phyloP scores from a whole-genome alignment of 2,113 vertebrate genomes.

The Plestiodon gilberti region DNA sequence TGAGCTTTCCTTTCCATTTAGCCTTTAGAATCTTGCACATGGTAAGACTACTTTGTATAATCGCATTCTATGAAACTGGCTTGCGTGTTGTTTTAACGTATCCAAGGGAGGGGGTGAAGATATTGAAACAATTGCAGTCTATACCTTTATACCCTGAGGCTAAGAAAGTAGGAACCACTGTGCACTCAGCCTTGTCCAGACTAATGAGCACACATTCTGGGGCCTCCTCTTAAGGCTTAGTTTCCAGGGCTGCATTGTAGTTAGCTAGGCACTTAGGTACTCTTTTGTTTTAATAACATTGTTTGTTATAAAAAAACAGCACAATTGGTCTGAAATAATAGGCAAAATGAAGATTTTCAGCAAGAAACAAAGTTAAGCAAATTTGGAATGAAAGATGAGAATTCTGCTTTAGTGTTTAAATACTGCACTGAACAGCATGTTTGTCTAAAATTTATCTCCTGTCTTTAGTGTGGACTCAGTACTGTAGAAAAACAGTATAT shows the following conservation, averaged over 20 bases:
- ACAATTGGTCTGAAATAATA: conserved; percentile 3
- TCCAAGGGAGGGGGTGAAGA: neutral
- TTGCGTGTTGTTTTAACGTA: conserved; percentile 26
- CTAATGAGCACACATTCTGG: conserved; percentile 5
- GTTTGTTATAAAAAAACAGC: neutral
- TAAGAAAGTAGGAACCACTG: conserved; percentile 5
- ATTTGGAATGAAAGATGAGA: neutral
- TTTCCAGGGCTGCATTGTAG: neutral
- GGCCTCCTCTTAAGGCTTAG: neutral
- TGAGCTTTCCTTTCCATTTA: conserved; percentile 11
- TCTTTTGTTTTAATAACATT: neutral
- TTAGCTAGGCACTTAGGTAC: neutral
- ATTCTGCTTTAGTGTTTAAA: neutral
- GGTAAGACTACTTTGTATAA: neutral
- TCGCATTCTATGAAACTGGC: neutral
- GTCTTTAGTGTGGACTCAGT: neutral
- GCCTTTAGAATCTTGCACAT: conserved; percentile 10
- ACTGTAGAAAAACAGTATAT: no score
- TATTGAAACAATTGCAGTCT: neutral
- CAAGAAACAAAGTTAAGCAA: neutral
- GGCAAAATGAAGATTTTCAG: neutral
- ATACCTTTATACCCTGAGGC: accelerated
- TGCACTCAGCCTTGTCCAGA: neutral
- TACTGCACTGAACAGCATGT: neutral
- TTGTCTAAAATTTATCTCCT: neutral